These are phyloP conservation scores for Gorsachius magnificus DNA, from an alignment of 2,797 vertebrate genomes.

Conservation along the genomic window DNA sequence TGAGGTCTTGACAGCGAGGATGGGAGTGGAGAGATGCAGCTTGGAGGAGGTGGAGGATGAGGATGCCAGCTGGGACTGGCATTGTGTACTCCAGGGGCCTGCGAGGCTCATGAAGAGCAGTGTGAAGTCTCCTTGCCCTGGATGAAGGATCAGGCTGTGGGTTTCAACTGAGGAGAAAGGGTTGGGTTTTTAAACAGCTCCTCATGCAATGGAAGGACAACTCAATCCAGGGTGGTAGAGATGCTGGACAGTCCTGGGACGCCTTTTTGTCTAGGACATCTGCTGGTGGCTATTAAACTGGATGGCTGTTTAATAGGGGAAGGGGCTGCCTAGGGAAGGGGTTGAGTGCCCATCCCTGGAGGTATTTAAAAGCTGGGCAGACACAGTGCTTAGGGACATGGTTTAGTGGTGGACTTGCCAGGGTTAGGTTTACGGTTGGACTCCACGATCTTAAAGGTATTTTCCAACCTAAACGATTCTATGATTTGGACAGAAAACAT, in stretches of 20 bases:
- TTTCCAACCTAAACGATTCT: neutral
- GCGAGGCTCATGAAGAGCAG: neutral
- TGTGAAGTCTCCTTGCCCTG: neutral
- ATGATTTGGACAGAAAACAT: neutral
- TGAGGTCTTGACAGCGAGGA: neutral
- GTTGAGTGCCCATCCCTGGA: accelerated
- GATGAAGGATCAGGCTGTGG: neutral
- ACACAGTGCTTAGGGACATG: accelerated
- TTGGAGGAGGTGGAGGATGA: neutral
- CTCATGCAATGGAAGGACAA: neutral
- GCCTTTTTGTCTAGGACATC: neutral
- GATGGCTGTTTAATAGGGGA: neutral
- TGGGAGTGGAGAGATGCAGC: neutral
- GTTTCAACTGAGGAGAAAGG: neutral
- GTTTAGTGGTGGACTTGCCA: neutral
- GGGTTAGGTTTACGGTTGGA: neutral
- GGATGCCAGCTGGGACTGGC: neutral
- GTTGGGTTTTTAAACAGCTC: neutral
- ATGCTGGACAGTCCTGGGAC: neutral
- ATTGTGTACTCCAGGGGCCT: accelerated
- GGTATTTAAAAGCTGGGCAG: accelerated
- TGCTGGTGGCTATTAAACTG: neutral
- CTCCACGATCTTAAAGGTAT: neutral
- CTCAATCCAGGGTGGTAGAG: neutral
- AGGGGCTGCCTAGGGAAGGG: neutral